Evolutionary conservation across 2,797 vertebrate genomes (phyloP).

Genomic region (Borostomias antarcticus): DNA sequence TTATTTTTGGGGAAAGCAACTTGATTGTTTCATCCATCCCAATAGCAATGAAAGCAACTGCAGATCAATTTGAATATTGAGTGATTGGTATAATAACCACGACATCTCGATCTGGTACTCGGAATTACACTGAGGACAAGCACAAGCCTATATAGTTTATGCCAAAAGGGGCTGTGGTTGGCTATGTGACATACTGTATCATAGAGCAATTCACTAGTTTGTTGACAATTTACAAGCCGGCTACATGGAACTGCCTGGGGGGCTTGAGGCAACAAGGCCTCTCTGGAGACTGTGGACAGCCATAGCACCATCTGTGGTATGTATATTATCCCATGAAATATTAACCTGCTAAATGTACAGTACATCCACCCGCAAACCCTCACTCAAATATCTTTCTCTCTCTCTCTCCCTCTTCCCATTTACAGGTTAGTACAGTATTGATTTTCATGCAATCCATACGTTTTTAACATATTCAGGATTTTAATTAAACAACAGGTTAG

Average conservation of each 20-base stretch:
- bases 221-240: slow-evolving; percentile 71
- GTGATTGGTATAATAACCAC: slow-evolving; percentile 42
- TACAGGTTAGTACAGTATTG: slow-evolving; percentile 17
- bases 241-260: slow-evolving; percentile 65
- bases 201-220: slow-evolving; percentile 71
- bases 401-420: background rate
- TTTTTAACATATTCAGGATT: slow-evolving; percentile 19
- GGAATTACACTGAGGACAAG: slow-evolving; percentile 58
- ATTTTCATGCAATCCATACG: no score
- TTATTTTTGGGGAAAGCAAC: no score
- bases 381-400: background rate
- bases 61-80: slow-evolving; percentile 43
- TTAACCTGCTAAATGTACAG: slow-evolving; percentile 59
- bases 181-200: slow-evolving; percentile 64
- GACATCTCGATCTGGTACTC: slow-evolving; percentile 59
- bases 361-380: background rate
- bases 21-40: no score
- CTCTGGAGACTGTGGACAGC: slow-evolving; percentile 49
- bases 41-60: no score
- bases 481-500: slow-evolving; percentile 16
- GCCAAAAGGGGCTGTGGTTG: slow-evolving; percentile 60
- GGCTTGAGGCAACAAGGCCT: slow-evolving; percentile 55
- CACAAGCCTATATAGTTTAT: slow-evolving; percentile 47
- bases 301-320: slow-evolving; percentile 43
- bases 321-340: slow-evolving; percentile 64